phyloP scores from a whole-genome alignment of 2,888 invertebrate species.

The Physocephala rufipes region DNA sequence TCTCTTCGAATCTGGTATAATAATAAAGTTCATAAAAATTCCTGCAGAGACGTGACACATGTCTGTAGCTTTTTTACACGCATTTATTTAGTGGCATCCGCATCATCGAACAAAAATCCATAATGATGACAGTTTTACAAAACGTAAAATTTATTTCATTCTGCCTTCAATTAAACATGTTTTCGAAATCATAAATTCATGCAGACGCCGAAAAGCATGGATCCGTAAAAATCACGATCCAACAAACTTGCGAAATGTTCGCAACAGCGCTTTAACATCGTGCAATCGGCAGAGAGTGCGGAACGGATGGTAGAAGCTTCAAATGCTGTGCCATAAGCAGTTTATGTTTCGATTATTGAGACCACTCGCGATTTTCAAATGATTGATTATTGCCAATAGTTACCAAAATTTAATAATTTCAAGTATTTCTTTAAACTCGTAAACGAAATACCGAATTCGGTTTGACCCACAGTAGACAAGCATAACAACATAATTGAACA shows the following conservation, averaged over 20 bases:
- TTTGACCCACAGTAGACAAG: conserved; percentile 23
- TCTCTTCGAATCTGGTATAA: conserved; percentile 19
- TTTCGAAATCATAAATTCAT: conserved; percentile 43
- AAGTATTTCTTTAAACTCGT: neutral
- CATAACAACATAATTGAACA: conserved; percentile 44
- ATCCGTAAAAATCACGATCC: too few relatives aligned
- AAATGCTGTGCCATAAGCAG: too few relatives aligned
- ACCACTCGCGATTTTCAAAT: too few relatives aligned
- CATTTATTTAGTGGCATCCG: conserved; percentile 9
- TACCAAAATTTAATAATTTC: neutral
- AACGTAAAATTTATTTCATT: conserved; percentile 44
- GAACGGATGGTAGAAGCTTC: too few relatives aligned
- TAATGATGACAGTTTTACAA: conserved; percentile 43
- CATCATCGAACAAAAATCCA: conserved; percentile 22
- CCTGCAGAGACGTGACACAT: conserved; percentile 42
- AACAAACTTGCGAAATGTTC: too few relatives aligned
- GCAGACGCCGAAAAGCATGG: conserved; percentile 18
- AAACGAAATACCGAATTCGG: neutral
- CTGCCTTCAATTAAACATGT: conserved; percentile 45
- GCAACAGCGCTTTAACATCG: too few relatives aligned
- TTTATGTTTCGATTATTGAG: too few relatives aligned
- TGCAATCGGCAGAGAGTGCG: too few relatives aligned
- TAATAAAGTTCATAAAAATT: conserved; percentile 44
- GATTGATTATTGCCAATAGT: too few relatives aligned
- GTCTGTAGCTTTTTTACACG: conserved; percentile 38